Base-by-base conservation (phyloP, 2,888 invertebrate genomes). In the Margaritifera margaritifera region DNA sequence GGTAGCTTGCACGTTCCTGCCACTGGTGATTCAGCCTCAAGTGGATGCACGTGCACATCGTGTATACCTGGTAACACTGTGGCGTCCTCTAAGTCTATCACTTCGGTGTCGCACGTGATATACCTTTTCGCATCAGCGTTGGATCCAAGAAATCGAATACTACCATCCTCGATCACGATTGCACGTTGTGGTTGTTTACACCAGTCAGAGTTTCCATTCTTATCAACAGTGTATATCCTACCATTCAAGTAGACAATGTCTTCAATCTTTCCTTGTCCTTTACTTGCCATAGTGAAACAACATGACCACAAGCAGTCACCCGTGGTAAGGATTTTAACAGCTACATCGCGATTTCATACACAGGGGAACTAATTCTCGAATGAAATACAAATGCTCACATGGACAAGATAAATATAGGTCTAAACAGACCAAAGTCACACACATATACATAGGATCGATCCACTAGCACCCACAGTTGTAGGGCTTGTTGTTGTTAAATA, bases 1-100 rank as follows among this genome's bases (percentile, higher is more conserved):
- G 66, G 64, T 6, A 73, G 55, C 18, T 55, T 18, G n/a, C 68
- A 72, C 6, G 64, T 61, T 8, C 56, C 64, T 19, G 59, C 69
- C 3, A 69, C 59, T 19, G 60, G 51, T 6, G 64, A 64, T 24
- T 18, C 54, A 4, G 75, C 70, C 53, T 75, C 75, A 8, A 73
- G 53, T 15, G 75, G 73, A 60, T 75, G 75, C 55, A 69, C 69
- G 25, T 75, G 75, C 8, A 75, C 66, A 58, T 75, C 75, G 65
- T 73, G 73, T n/a, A 75, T 52, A 22, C 75, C 75, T 2, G 72
- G 75, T 2, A 73, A 52, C 18, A 73, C 66, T 2, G 58, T 55
- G 2, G 52, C 27, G 4, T 61, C 62, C 1, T 69, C 50, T 4
- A 75, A 64, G 56, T 75, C 62, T 24, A 59, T 64, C 4, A 68